phyloP scores from a whole-genome alignment of 2,888 invertebrate genomes.

The Muschampia plurimacula region DNA sequence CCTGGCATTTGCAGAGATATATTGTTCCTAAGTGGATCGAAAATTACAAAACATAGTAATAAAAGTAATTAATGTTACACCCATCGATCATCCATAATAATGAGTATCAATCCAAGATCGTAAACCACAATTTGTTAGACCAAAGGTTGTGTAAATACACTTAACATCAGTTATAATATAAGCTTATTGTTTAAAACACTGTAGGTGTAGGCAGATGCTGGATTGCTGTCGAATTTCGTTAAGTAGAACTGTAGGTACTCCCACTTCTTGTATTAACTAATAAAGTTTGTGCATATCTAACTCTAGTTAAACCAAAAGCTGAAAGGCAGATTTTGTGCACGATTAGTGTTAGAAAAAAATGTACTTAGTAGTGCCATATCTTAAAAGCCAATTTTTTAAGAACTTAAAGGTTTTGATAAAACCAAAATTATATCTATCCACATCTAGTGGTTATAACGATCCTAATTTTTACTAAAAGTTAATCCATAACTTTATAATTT shows the following conservation, averaged over 20 bases:
- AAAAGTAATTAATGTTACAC: slow-evolving; percentile 4
- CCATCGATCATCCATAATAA: slow-evolving; percentile 5
- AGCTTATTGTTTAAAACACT: slow-evolving; percentile 55
- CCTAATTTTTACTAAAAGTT: no score
- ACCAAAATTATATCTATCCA: no score
- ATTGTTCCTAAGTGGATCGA: no score
- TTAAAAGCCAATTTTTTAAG: no score
- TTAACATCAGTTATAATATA: slow-evolving; percentile 50
- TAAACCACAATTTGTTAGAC: slow-evolving; percentile 34
- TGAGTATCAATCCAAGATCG: slow-evolving; percentile 14
- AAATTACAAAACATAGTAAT: neutral
- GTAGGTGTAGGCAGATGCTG: slow-evolving; percentile 56
- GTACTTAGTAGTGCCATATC: no score
- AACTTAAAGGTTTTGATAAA: no score
- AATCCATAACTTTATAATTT: no score
- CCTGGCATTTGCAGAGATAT: no score
- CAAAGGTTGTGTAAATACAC: slow-evolving; percentile 47
- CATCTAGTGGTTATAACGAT: no score
- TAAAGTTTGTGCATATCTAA: neutral
- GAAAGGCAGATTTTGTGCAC: no score
- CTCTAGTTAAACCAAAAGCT: no score
- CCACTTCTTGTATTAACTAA: slow-evolving; percentile 13
- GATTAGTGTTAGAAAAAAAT: no score
- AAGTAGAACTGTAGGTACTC: slow-evolving; percentile 40
- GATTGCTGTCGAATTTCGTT: slow-evolving; percentile 50